These are phyloP conservation scores for Puntigrus tetrazona DNA, from an alignment of 2,113 vertebrate species.

Conservation along the genomic window DNA sequence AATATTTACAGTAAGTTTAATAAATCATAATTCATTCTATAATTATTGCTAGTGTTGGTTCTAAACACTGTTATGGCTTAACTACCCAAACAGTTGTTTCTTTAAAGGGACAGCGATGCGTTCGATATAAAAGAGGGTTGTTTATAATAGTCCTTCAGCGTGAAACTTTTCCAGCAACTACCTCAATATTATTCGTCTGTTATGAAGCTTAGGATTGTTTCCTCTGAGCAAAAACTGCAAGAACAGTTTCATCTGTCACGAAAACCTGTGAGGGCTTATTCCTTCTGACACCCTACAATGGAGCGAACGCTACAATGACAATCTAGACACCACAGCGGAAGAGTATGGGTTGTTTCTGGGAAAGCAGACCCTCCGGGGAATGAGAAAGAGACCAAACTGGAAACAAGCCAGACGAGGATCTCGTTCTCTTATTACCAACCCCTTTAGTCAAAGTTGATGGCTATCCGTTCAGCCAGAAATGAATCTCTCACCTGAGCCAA, in stretches of 20 bases:
- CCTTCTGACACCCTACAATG: constrained; percentile 13
- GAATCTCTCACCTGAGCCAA: no score
- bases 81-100: background rate
- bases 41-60: background rate
- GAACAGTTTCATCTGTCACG: background rate
- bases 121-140: background rate
- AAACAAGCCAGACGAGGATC: background rate
- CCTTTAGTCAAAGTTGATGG: background rate
- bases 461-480: background rate
- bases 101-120: background rate
- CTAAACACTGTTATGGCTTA: background rate
- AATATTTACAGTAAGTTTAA: no score
- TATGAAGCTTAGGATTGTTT: constrained; percentile 2
- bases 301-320: constrained; percentile 13
- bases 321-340: background rate
- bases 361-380: background rate
- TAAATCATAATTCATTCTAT: no score
- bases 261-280: background rate
- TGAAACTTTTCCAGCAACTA: background rate
- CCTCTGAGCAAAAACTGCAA: background rate
- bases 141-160: background rate
- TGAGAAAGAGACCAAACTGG: background rate
- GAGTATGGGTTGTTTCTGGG: background rate
- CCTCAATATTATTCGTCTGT: background rate
- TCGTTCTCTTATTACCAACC: background rate